phyloP scores from a whole-genome alignment of 2,888 invertebrate genomes.

The Mayetiola destructor region DNA sequence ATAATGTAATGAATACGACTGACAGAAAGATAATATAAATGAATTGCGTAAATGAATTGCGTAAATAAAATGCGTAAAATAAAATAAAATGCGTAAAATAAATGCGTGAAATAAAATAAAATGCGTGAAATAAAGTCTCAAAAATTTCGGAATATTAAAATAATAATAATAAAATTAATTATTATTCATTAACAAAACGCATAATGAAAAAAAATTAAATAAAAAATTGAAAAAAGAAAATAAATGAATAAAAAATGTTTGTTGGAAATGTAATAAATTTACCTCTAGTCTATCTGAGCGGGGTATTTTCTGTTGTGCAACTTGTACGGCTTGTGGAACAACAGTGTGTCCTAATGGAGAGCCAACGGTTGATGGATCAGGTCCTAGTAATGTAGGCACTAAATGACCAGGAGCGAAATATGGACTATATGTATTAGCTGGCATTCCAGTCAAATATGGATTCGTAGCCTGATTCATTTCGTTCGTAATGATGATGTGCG shows the following conservation, averaged over 20 bases:
- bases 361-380: constrained; percentile 65
- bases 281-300: constrained; percentile 94
- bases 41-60: no score
- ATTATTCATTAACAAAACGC: background rate
- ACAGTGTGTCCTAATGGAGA: constrained; percentile 59
- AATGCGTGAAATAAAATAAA: no score
- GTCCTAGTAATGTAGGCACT: constrained; percentile 80
- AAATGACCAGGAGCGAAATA: constrained; percentile 78
- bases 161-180: no score
- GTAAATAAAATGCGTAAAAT: no score
- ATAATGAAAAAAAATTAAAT: background rate
- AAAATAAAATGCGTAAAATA: no score
- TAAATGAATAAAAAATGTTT: background rate
- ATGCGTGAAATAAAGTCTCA: no score
- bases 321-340: constrained; percentile 72
- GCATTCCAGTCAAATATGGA: constrained; percentile 83
- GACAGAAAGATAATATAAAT: no score
- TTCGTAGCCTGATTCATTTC: constrained; percentile 77
- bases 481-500: constrained; percentile 10
- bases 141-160: no score
- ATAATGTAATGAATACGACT: no score
- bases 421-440: constrained; percentile 80
- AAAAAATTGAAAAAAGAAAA: background rate
- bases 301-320: constrained; percentile 86
- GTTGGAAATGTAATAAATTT: constrained; percentile 26